A percentile compares a stretch with the other conserved stretches of the same genome.
Evolutionary conservation across 2,113 vertebrate genomes (phyloP).

Genomic region (Otocyon megalotis): DNA sequence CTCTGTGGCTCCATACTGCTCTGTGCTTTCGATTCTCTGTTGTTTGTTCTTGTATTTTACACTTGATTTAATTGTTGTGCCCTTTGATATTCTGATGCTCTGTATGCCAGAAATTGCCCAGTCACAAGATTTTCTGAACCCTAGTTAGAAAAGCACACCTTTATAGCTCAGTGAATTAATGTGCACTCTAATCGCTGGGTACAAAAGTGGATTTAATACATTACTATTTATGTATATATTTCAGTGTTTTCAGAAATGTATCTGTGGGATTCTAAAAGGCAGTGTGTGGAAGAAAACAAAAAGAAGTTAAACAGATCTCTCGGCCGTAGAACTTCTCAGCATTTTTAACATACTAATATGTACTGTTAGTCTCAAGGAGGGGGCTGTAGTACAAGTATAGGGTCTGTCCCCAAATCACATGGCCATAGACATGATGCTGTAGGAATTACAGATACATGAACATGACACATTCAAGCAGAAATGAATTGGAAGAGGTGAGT

Average conservation of each 20-base stretch:
- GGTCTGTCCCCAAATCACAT: background rate
- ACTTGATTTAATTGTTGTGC: background rate
- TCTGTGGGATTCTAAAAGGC: background rate
- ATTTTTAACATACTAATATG: background rate
- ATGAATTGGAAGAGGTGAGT: background rate
- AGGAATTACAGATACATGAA: background rate
- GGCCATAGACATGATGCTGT: too few relatives aligned
- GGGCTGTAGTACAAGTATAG: background rate
- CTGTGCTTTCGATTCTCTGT: background rate
- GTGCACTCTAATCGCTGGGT: background rate
- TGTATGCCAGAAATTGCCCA: background rate
- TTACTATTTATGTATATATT: background rate
- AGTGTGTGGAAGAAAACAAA: background rate
- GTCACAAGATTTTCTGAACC: rapidly evolving
- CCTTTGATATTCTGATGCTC: background rate
- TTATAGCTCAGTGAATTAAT: background rate
- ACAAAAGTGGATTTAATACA: background rate
- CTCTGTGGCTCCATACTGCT: background rate
- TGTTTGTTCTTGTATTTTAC: background rate
- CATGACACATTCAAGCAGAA: background rate
- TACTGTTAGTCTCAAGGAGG: background rate
- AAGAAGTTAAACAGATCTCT: background rate
- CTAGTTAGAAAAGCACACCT: background rate
- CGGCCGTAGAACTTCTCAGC: background rate
- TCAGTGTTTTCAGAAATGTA: background rate